Evolutionary conservation across 53 echinoderm and acorn worm species (phyloP), one percentile per base, ranked within the genome.

Genomic region (Astropecten irregularis): DNA sequence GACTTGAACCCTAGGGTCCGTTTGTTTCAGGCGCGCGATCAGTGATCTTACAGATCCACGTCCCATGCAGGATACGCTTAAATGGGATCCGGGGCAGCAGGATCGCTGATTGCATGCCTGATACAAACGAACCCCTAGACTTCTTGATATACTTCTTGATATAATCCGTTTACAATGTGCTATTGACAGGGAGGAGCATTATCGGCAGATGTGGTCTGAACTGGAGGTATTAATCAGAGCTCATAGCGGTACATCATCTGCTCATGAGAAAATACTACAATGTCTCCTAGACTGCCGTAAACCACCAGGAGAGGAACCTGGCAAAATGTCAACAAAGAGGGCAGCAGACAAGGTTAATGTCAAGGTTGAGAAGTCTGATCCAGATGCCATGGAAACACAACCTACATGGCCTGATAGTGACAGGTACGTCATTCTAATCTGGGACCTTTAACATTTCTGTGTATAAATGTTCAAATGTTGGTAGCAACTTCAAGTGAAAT

Each of bases 181-280:
- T n/a, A n/a, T n/a, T n/a, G 0, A 15, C 74, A 96, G 96, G 58
- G 97, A 97, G 21, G 97, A 97, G 83, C 97, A 97, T 40, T 97
- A 97, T 83, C 38, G 92, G 38, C 92, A 90, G 60, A 94, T 97
- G 97, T 97, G 97, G 97, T 84, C 97, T 0, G 97, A 97, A 83
- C 82, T 97, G 32, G 97, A 97, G 69, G 57, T 76, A 1, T 79
- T 92, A 37, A 70, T 94, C 3, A 66, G 92, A 33, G 91, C 92
- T 26, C 82, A 88, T 40, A 86, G 90, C 49, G 77, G 73, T 32
- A 89, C 87, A 6, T 97, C 97, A 26, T 76, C 94, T 22, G 82
- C 77, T 27, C 97, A 97, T 33, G 89, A 94, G 74, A 76, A 93
- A 50, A 87, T 97, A 29, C 69, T 97, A 22, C 88, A 97, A 47